These are phyloP conservation scores for Apocheima hispidaria DNA, from an alignment of 2,888 invertebrate species.

Conservation along the genomic window DNA sequence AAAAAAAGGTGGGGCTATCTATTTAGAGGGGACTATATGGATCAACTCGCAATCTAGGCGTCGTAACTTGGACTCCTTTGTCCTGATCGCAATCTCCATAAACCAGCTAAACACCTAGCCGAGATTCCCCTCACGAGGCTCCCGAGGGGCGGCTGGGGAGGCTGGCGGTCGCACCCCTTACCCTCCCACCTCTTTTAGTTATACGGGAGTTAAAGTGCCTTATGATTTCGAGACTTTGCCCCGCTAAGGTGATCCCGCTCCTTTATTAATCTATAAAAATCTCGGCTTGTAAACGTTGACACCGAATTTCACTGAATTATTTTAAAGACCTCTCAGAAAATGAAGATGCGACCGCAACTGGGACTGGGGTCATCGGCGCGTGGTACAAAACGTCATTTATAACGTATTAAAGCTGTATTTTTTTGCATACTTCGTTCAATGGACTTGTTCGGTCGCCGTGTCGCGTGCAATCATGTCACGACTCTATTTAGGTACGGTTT, in stretches of 20 bases:
- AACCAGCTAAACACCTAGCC: constrained; percentile 83
- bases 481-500: constrained; percentile 29
- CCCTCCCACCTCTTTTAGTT: constrained; percentile 60
- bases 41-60: constrained; percentile 76
- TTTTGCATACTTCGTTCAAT: constrained; percentile 35
- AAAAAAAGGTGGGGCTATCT: constrained; percentile 58
- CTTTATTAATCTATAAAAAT: constrained; percentile 75
- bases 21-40: constrained; percentile 65
- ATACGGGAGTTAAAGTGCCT: constrained; percentile 73
- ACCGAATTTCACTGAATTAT: constrained; percentile 59
- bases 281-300: constrained; percentile 55
- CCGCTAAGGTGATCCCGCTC: constrained; percentile 59
- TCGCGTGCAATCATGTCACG: constrained; percentile 35
- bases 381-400: constrained; percentile 37
- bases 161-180: constrained; percentile 35
- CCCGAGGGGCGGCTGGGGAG: constrained; percentile 48
- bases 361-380: constrained; percentile 31
- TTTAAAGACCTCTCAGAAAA: constrained; percentile 56
- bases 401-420: constrained; percentile 18
- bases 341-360: constrained; percentile 27
- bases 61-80: constrained; percentile 80
- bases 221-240: constrained; percentile 71
- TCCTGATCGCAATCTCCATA: constrained; percentile 85
- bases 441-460: constrained; percentile 6
- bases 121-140: constrained; percentile 69